Evolutionary conservation across 2,888 invertebrate species (phyloP).

Genomic region (Dynastes tityus): DNA sequence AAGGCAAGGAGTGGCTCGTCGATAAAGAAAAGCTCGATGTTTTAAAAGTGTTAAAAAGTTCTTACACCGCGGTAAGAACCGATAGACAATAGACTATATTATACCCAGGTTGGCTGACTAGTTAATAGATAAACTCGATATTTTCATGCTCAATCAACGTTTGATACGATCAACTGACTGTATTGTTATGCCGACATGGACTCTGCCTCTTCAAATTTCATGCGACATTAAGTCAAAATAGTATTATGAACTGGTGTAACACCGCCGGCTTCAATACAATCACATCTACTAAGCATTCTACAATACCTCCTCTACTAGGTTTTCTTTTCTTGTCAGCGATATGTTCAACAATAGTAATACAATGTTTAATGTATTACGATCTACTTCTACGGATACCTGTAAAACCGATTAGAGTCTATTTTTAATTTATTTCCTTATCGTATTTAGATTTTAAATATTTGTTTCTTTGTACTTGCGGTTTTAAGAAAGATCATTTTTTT

Average conservation of each 20-base stretch:
- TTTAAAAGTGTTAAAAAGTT: slow-evolving; percentile 59
- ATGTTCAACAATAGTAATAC: slow-evolving; percentile 44
- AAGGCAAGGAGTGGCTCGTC: slow-evolving; percentile 60
- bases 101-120: slow-evolving; percentile 66
- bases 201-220: slow-evolving; percentile 70
- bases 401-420: neutral
- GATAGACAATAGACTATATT: slow-evolving; percentile 67
- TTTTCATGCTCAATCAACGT: slow-evolving; percentile 70
- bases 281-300: slow-evolving; percentile 51
- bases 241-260: slow-evolving; percentile 61
- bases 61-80: slow-evolving; percentile 59
- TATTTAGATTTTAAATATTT: neutral
- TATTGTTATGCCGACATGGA: slow-evolving; percentile 69
- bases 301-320: slow-evolving; percentile 25
- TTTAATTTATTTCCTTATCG: neutral
- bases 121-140: slow-evolving; percentile 71
- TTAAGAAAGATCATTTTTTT: too few relatives aligned
- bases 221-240: slow-evolving; percentile 71
- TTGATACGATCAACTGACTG: slow-evolving; percentile 68
- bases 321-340: slow-evolving; percentile 51
- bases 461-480: neutral
- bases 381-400: slow-evolving; percentile 18
- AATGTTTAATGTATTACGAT: slow-evolving; percentile 42
- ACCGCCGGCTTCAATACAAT: slow-evolving; percentile 53
- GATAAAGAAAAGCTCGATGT: slow-evolving; percentile 58